These are phyloP conservation scores for Paragorgia papillata DNA, from an alignment of 92 coral and sea anemone species.

Conservation along the genomic window DNA sequence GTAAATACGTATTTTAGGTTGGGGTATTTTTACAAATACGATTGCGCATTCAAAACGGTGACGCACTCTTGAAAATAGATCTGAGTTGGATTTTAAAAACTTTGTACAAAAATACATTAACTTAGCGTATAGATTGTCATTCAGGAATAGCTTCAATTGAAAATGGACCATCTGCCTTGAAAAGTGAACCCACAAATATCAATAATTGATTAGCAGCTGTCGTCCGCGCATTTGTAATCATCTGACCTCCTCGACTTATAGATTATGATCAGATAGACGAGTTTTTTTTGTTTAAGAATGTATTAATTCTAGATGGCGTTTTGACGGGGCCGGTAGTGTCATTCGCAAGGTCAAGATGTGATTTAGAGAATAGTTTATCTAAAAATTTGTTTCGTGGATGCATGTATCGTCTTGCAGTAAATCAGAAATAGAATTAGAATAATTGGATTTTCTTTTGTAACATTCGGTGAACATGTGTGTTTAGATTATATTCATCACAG, in stretches of 20 bases:
- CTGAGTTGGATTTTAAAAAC: too few species aligned
- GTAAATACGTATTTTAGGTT: background rate
- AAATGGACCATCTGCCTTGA: background rate
- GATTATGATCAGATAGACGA: background rate
- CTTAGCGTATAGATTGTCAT: too few species aligned
- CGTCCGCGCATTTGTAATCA: background rate
- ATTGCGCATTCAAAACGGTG: too few species aligned
- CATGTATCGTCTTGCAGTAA: background rate
- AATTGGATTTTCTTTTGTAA: background rate
- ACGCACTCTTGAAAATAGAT: too few species aligned
- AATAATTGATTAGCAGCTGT: background rate
- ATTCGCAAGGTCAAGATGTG: too few species aligned
- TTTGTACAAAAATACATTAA: too few species aligned
- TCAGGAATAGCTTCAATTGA: slow-evolving; percentile 9
- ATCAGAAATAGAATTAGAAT: background rate
- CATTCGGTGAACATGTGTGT: background rate
- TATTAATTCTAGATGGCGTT: too few species aligned
- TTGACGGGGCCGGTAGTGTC: too few species aligned
- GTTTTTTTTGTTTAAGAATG: too few species aligned
- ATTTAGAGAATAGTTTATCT: too few species aligned
- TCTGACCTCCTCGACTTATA: background rate
- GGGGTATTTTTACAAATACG: too few species aligned
- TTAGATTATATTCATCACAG: too few species aligned
- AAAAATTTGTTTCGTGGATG: background rate
- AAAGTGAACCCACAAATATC: background rate